Evolutionary conservation across 1,140 invertebrate genomes (phyloP), one percentile per base, ranked within the genome.

Genomic region (Heliconius congener): DNA sequence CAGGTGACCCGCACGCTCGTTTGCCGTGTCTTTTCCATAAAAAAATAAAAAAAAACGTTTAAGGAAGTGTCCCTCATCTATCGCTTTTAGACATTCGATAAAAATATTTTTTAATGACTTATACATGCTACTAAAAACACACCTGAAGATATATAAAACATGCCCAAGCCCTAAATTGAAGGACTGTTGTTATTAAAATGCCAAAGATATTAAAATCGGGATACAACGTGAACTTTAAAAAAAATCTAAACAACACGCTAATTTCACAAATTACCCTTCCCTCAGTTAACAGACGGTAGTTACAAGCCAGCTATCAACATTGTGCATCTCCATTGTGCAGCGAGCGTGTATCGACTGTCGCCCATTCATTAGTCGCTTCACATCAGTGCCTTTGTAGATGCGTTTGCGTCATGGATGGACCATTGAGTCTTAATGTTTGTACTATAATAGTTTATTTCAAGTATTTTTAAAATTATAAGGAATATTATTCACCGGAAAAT

Each of bases 341-440:
- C 60, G 60, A 66, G 9, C 23, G 23, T 57, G 55, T 57, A 57
- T 66, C 60, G 60, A 66, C 60, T 66, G 60, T 66, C 60, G 60
- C 60, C 60, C 60, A 66, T 66, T 66, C 60, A 66, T 66, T 66
- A 66, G 60, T 66, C 60, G 60, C 13, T 66, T 66, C 60, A 66
- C 60, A 66, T 66, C 60, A 66, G 60, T 66, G 60, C 60, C 60
- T 27, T 66, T 66, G 60, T 30, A 16, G 60, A 30, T 66, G 60
- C 60, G 60, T 66, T n/a, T 30, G 27, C 60, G 60, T 66, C 60
- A 66, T 66, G 60, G 27, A 30, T 66, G 30, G 23, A 30, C 9
- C n/a, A 13, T 66, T 30, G 60, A 66, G 9, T 27, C 13, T 66
- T 30, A 27, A 30, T 30, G 11, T 66, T 66, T 66, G 23, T 66